These are phyloP conservation scores for Drosophila anceps DNA, from an alignment of 2,888 invertebrate species.

Conservation along the genomic window DNA sequence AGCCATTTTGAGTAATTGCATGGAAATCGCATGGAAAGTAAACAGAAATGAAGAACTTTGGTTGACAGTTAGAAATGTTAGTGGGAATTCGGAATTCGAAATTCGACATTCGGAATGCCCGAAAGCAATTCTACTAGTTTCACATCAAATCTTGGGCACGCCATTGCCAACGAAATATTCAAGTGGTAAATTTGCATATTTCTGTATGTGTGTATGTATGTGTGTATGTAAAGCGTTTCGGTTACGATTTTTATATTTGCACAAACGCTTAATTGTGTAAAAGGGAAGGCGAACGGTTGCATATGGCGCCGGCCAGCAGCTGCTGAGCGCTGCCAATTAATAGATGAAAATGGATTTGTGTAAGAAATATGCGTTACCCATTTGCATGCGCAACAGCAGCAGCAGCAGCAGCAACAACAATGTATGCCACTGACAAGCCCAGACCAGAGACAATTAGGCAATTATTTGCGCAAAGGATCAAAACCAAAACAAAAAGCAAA, in stretches of 20 bases:
- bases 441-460: slow-evolving; percentile 80
- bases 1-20: slow-evolving; percentile 19
- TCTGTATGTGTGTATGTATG: slow-evolving; percentile 1
- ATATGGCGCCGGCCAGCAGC: slow-evolving; percentile 50
- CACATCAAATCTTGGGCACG: slow-evolving; percentile 3
- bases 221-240: slow-evolving; percentile 21
- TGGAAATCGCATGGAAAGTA: background rate
- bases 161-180: slow-evolving; percentile 11
- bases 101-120: no score
- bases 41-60: background rate
- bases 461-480: slow-evolving; percentile 83
- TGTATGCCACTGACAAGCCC: slow-evolving; percentile 63
- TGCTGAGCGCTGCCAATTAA: slow-evolving; percentile 73
- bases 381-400: slow-evolving; percentile 61
- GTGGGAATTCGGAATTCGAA: background rate
- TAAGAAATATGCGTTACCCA: slow-evolving; percentile 76
- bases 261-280: slow-evolving; percentile 76
- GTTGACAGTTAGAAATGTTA: background rate
- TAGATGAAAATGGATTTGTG: slow-evolving; percentile 79
- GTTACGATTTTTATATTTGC: slow-evolving; percentile 73
- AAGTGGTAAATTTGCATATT: slow-evolving; percentile 36
- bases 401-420: slow-evolving; percentile 24
- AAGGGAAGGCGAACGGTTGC: slow-evolving; percentile 28
- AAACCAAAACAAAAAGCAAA: slow-evolving; percentile 77
- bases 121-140: slow-evolving; percentile 12